A percentile compares a stretch with the other conserved stretches of the same genome.
phyloP scores from a whole-genome alignment of 2,113 vertebrate genomes.

The Lynx canadensis region DNA sequence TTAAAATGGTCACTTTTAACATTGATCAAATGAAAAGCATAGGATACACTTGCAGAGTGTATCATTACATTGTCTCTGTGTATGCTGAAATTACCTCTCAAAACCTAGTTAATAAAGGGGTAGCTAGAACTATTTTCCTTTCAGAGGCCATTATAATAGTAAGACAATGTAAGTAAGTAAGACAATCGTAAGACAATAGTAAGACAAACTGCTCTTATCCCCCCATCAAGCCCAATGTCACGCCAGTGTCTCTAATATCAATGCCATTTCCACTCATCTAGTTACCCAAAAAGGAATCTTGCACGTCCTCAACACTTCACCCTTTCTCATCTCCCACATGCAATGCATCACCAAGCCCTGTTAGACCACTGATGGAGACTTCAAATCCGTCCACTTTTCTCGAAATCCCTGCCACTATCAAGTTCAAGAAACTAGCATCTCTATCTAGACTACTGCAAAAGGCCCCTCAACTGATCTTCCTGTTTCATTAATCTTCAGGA shows the following conservation, averaged over 20 bases:
- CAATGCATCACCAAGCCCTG: neutral
- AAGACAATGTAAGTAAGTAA: neutral
- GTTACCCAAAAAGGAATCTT: neutral
- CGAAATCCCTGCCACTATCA: neutral
- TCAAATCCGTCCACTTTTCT: neutral
- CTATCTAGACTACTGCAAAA: neutral
- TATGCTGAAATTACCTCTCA: neutral
- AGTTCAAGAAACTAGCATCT: neutral
- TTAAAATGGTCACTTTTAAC: neutral
- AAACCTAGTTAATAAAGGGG: neutral
- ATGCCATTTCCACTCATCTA: neutral
- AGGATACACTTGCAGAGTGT: neutral
- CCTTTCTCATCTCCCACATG: neutral
- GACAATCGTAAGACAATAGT: neutral
- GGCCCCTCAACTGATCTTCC: neutral
- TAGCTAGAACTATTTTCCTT: neutral
- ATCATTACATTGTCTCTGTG: neutral
- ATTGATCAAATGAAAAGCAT: constrained; percentile 38
- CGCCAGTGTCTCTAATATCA: neutral
- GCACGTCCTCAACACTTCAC: neutral
- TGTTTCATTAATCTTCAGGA: neutral
- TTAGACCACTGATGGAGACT: neutral
- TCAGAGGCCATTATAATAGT: neutral
- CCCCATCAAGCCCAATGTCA: neutral
- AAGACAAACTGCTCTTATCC: neutral